Conservation (phyloP, 2,113 vertebrate genomes). For the Crotalus horridus region DNA sequence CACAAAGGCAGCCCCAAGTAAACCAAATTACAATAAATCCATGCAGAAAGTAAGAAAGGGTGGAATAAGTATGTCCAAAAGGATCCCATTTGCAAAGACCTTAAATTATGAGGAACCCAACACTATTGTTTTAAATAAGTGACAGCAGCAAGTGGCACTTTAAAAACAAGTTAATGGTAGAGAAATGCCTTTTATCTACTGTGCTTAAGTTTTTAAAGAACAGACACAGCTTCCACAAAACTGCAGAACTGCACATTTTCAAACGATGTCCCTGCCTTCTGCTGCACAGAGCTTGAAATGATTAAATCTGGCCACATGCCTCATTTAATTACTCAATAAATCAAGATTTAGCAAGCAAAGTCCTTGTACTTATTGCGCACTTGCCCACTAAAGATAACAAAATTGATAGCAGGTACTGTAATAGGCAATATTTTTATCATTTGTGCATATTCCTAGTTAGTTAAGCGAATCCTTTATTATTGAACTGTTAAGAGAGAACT, state of each 20-base stretch:
- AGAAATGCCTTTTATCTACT: neutral
- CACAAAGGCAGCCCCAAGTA: neutral
- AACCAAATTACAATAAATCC: neutral
- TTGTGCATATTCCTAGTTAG: neutral
- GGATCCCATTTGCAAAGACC: neutral
- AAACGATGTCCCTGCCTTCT: constrained; percentile 26
- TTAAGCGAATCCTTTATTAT: neutral
- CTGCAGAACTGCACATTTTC: constrained; percentile 35
- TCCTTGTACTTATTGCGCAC: constrained; percentile 35
- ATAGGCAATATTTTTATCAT: constrained; percentile 31
- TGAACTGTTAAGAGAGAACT: neutral
- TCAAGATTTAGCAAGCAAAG: constrained; percentile 49
- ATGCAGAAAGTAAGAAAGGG: neutral
- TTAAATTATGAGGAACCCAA: neutral
- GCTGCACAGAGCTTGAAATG: constrained; percentile 13
- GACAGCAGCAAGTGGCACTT: neutral
- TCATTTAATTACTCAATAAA: constrained; percentile 60
- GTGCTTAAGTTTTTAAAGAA: neutral
- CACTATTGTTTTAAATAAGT: neutral
- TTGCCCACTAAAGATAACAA: constrained; percentile 14
- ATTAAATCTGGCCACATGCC: constrained; percentile 27
- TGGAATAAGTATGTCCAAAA: neutral
- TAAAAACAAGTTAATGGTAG: neutral
- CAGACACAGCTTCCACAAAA: constrained; percentile 28
- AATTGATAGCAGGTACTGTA: constrained; percentile 16